Evolutionary conservation across 64 coral and sea anemone genomes (phyloP), one percentile per base, ranked within the genome.

Genomic region (Porites australiensis): DNA sequence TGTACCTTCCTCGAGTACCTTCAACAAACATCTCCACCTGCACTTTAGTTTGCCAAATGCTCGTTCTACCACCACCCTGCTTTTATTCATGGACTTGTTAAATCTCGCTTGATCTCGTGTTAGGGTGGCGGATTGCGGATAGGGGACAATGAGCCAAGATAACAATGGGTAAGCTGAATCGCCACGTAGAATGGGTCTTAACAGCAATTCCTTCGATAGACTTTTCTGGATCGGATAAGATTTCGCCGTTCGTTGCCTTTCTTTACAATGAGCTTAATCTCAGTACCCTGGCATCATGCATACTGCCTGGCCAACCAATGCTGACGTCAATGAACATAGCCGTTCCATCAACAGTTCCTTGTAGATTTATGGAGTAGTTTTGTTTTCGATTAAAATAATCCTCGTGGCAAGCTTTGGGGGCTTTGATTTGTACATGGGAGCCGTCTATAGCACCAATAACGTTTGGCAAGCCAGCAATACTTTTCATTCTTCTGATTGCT

Each of bases 281-380:
- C n/a, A n/a, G n/a, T n/a, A n/a, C n/a, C n/a, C n/a, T n/a, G n/a
- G n/a, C n/a, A n/a, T n/a, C n/a, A n/a, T n/a, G n/a, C n/a, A 90
- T 90, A 61, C 88, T 70, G 6, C 90, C 79, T 72, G 90, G 79
- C 50, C 63, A 92, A 16, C 88, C 88, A 19, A 46, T 77, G 58
- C 68, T 74, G 3, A 90, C 75, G 64, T 90, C 88, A 52, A 90
- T 58, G 19, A 90, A 81, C 43, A 57, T 52, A 7, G 61, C 61
- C 49, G 66, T 74, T 5, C 75, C 77, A 58, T 62, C 76, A 2
- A 77, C 74, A 2, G 74, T 23, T 9, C 20, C 87, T 19, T 88
- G 87, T 14, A 88, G 51, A 63, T 75, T 88, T 55, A 88, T 88
- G 1, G 54, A 76, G 22, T 72, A 68, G 46, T 52, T 70, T 55